A percentile compares a stretch with the other conserved stretches of the same genome.
These are phyloP conservation scores for Teleogryllus occipitalis DNA, from an alignment of 1,140 invertebrate species.

Conservation along the genomic window DNA sequence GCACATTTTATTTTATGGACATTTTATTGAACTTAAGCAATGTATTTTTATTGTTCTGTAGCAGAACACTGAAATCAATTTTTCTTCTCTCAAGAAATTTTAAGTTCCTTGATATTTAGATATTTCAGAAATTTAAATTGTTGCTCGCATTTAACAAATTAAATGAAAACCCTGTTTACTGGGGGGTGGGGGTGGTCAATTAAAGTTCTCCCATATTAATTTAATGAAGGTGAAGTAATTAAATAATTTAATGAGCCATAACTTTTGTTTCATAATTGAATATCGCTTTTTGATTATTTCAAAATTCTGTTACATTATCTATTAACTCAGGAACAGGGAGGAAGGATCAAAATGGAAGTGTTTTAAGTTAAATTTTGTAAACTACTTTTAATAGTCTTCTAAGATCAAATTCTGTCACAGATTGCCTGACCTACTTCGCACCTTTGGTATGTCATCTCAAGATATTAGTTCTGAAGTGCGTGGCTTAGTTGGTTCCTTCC, in stretches of 20 bases:
- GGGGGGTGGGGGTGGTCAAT: no score
- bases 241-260: no score
- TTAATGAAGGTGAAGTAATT: no score
- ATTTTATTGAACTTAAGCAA: no score
- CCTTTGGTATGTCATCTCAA: slow-evolving; percentile 16
- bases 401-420: slow-evolving; percentile 12
- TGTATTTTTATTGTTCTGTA: no score
- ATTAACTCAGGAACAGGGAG: neutral
- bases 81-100: no score
- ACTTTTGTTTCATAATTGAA: no score
- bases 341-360: neutral
- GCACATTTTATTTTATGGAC: no score
- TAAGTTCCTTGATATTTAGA: neutral
- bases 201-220: neutral
- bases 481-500: slow-evolving; percentile 46
- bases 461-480: slow-evolving; percentile 35
- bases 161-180: neutral
- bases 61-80: no score
- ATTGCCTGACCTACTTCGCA: slow-evolving; percentile 22
- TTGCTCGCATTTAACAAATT: neutral
- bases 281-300: no score
- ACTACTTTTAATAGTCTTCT: neutral
- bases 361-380: neutral
- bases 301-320: neutral
- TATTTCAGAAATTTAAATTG: neutral